Evolutionary conservation across 2,113 vertebrate species (phyloP).

Genomic region (Ardeotis arabs): DNA sequence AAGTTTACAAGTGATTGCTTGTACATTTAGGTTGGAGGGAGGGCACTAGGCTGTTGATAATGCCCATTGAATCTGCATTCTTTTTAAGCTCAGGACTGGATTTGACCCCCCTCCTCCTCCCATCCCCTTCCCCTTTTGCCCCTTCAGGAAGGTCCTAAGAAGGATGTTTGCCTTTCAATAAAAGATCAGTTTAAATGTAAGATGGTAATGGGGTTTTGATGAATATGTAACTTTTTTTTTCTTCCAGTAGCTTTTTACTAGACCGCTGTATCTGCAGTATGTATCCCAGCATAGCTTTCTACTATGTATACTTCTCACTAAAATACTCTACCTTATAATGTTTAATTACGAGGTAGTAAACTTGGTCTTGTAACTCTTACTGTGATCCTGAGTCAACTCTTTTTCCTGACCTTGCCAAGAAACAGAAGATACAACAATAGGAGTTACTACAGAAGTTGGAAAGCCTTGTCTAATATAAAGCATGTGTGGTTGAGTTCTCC

Average conservation of each 20-base stretch:
- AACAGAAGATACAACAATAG: neutral
- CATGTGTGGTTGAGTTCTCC: neutral
- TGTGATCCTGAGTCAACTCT: neutral
- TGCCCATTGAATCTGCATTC: neutral
- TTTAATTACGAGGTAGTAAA: neutral
- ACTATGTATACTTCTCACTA: neutral
- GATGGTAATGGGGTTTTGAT: neutral
- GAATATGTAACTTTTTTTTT: neutral
- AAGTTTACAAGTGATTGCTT: neutral
- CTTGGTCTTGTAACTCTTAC: neutral
- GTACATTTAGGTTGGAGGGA: neutral
- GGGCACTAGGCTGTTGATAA: neutral
- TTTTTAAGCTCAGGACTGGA: neutral
- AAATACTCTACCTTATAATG: neutral
- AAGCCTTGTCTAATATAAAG: neutral
- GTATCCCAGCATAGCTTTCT: neutral
- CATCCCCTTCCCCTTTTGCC: neutral
- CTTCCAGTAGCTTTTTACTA: neutral
- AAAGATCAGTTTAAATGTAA: neutral
- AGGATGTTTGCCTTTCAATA: neutral
- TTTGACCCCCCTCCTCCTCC: neutral
- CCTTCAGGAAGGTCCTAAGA: neutral
- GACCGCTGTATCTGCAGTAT: neutral
- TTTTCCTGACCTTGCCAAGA: neutral
- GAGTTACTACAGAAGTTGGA: neutral